A percentile compares a stretch with the other conserved stretches of the same genome.
Conservation (phyloP, 2,797 vertebrate genomes). For the Gila robusta region DNA sequence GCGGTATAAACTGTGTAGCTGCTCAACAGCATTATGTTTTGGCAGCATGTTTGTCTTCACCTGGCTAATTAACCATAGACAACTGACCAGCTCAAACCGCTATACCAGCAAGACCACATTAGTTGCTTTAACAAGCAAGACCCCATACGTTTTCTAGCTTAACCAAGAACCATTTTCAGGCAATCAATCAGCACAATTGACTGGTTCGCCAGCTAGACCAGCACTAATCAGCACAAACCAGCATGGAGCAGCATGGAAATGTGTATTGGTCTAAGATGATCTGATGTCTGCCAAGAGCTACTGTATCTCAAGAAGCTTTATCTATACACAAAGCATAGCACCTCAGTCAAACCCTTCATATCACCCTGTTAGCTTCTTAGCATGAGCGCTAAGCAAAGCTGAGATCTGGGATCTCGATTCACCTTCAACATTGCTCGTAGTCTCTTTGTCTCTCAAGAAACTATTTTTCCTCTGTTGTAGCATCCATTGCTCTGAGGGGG, state of each 20-base stretch:
- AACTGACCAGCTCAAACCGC: not conserved
- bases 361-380: conserved; percentile 12
- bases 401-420: conserved; percentile 42
- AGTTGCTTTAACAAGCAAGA: conserved; percentile 1
- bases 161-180: not conserved
- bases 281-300: not conserved
- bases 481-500: conserved; percentile 80
- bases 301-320: not conserved
- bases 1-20: not conserved
- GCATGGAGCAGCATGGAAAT: conserved; percentile 1
- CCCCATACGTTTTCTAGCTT: not conserved
- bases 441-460: conserved; percentile 56
- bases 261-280: not conserved
- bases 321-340: conserved; percentile 35
- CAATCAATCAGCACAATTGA: not conserved
- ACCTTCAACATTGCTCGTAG: conserved; percentile 73
- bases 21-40: not conserved
- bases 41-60: not conserved
- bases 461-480: conserved; percentile 74
- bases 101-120: conserved; percentile 11
- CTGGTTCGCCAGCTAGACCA: not conserved
- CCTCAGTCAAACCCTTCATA: not conserved
- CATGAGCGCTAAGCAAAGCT: conserved; percentile 40
- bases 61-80: not conserved
- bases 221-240: conserved; percentile 25